Evolutionary conservation across 2,113 vertebrate genomes (phyloP).

Genomic region (cat (Felis catus)): F.catus_Fca126_mat1.0 CM031414.1:139174501-139175000

Average conservation of each 20-base stretch:
- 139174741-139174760: neutral
- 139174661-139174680: neutral
- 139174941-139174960: accelerated
- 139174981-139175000: accelerated
- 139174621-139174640: neutral
- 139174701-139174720: neutral
- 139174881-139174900: too few species aligned
- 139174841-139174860: accelerated
- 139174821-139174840: neutral
- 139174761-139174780: neutral
- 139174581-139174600: neutral
- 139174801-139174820: accelerated
- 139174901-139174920: neutral
- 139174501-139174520: accelerated
- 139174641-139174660: neutral
- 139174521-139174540: neutral
- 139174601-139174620: neutral
- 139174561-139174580: neutral
- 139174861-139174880: neutral
- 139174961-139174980: too few species aligned
- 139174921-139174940: neutral
- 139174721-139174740: neutral
- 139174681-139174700: neutral
- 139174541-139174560: neutral
- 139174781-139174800: accelerated